Evolutionary conservation across 2,888 invertebrate genomes (phyloP).

Genomic region (Strigamia crassipes): DNA sequence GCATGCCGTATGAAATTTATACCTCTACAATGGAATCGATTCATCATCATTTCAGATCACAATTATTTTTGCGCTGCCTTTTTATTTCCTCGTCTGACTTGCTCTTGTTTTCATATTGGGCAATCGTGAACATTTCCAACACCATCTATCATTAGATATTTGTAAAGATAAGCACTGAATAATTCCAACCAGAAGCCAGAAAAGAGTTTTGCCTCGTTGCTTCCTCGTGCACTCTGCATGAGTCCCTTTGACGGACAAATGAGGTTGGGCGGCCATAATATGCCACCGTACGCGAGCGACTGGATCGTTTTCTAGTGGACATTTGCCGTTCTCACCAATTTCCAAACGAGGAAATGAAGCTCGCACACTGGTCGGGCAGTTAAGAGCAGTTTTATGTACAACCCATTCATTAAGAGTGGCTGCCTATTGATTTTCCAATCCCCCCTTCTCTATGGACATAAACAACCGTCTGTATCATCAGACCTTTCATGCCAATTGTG

Average conservation of each 20-base stretch:
- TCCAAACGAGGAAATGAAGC: not conserved
- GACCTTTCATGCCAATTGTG: not conserved
- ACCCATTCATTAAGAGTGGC: not conserved
- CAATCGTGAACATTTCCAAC: not conserved
- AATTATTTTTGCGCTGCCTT: not conserved
- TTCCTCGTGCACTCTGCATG: slow-evolving; percentile 10
- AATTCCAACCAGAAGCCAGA: not conserved
- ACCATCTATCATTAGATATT: not conserved
- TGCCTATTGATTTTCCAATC: not conserved
- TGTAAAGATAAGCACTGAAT: not conserved
- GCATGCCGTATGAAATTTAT: no score
- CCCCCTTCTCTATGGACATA: not conserved
- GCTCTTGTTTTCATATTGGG: not conserved
- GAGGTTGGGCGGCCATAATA: not conserved
- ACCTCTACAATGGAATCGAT: not conserved
- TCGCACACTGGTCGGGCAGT: not conserved
- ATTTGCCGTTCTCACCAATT: not conserved
- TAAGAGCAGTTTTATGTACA: not conserved
- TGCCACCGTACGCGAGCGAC: not conserved
- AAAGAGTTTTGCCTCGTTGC: not conserved
- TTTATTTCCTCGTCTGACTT: not conserved
- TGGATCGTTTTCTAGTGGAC: not conserved
- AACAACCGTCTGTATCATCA: not conserved
- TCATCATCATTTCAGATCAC: not conserved
- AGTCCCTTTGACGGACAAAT: not conserved